Evolutionary conservation across 2,888 invertebrate species (phyloP).

Genomic region (Mimas tiliae): DNA sequence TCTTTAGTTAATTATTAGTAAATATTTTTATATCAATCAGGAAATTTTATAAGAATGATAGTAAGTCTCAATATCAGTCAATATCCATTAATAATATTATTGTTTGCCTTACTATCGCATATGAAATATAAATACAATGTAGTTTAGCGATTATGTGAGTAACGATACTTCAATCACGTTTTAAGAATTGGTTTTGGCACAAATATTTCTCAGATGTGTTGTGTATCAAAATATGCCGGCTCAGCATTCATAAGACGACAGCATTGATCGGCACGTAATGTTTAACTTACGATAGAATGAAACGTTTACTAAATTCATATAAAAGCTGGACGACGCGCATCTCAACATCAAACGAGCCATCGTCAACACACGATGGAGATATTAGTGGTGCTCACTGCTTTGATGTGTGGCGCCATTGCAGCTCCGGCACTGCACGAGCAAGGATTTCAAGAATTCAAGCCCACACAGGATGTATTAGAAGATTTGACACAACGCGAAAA

Average conservation of each 20-base stretch:
- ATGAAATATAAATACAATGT: not conserved
- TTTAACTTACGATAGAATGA: conserved; percentile 40
- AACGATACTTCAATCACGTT: conserved; percentile 29
- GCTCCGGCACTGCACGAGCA: conserved; percentile 59
- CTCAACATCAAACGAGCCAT: conserved; percentile 57
- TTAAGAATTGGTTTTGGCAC: conserved; percentile 26
- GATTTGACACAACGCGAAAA: conserved; percentile 48
- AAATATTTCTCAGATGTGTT: conserved; percentile 26
- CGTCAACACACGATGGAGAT: conserved; percentile 70
- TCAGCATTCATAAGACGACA: conserved; percentile 52
- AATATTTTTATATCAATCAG: no score
- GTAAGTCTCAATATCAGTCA: no score
- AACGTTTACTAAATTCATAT: conserved; percentile 59
- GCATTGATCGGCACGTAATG: conserved; percentile 63
- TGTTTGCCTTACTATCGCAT: no score
- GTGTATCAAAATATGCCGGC: conserved; percentile 48
- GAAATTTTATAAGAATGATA: no score
- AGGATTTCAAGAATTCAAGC: conserved; percentile 40
- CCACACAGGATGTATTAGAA: conserved; percentile 27
- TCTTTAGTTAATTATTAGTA: no score
- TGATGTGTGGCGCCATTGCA: conserved; percentile 60
- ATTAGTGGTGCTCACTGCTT: conserved; percentile 63
- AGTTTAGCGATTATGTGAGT: not conserved
- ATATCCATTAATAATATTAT: no score
- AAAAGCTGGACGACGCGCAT: conserved; percentile 53